phyloP scores from a whole-genome alignment of 2,113 vertebrate species.

The Gymnogyps californianus region DNA sequence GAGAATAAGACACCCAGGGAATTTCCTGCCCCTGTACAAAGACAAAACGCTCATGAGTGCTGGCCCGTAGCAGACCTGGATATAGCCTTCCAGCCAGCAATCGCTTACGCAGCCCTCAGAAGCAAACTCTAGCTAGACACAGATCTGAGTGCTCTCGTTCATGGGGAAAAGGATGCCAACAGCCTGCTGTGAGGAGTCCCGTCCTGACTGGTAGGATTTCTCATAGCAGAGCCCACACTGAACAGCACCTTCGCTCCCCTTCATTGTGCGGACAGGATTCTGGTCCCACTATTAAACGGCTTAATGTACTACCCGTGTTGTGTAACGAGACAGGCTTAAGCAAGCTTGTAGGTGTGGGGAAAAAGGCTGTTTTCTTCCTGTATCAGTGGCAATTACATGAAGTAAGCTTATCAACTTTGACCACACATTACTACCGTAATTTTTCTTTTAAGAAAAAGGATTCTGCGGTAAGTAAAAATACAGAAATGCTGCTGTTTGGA shows the following conservation, averaged over 20 bases:
- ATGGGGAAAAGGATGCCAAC: neutral
- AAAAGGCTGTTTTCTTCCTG: neutral
- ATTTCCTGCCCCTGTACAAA: neutral
- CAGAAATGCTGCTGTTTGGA: neutral
- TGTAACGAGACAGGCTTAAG: constrained; percentile 1
- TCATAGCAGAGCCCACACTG: neutral
- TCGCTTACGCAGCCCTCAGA: neutral
- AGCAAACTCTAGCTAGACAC: neutral
- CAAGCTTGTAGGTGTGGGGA: neutral
- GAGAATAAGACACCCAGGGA: neutral
- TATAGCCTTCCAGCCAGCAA: neutral
- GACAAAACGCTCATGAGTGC: neutral
- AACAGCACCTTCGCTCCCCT: neutral
- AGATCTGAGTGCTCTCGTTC: neutral
- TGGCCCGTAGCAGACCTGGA: neutral
- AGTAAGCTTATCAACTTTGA: neutral
- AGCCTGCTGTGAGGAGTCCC: neutral
- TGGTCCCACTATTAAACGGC: neutral
- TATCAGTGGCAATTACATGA: neutral
- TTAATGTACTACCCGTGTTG: neutral
- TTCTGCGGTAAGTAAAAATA: neutral
- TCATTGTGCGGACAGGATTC: neutral
- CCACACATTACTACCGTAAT: neutral
- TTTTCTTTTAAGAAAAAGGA: neutral
- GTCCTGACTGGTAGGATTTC: neutral